These are phyloP conservation scores for Cherax destructor DNA, from an alignment of 1,140 invertebrate genomes.

Conservation along the genomic window DNA sequence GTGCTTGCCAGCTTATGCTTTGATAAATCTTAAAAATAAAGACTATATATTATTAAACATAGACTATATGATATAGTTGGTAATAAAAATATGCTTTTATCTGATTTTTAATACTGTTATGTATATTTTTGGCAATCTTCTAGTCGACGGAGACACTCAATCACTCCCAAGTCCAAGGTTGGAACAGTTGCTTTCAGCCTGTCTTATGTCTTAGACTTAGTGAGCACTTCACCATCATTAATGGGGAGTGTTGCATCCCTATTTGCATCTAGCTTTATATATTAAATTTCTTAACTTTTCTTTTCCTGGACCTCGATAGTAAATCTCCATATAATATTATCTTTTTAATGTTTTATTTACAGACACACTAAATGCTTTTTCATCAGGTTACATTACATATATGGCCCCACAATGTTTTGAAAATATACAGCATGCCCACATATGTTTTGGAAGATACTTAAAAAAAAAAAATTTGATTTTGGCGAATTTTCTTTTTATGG, in stretches of 20 bases:
- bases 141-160: slow-evolving; percentile 65
- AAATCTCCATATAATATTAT: background rate
- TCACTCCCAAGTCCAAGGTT: slow-evolving; percentile 63
- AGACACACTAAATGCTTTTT: background rate
- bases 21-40: background rate
- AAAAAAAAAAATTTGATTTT: background rate
- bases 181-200: slow-evolving; percentile 53
- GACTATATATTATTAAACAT: background rate
- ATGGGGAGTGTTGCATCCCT: slow-evolving; percentile 16
- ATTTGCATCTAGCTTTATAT: slow-evolving; percentile 34
- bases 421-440: background rate
- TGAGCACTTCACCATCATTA: background rate
- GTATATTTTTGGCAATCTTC: slow-evolving; percentile 43
- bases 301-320: background rate
- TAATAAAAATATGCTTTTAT: background rate
- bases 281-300: slow-evolving; percentile 18
- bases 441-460: background rate
- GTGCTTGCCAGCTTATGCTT: background rate
- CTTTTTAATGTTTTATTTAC: background rate
- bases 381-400: background rate
- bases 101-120: slow-evolving; percentile 19
- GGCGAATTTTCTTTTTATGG: background rate
- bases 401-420: background rate
- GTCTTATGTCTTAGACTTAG: slow-evolving; percentile 37
- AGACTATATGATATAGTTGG: background rate